Conservation (phyloP, 1,140 invertebrate species). For the Tetramorium simillimum region DNA sequence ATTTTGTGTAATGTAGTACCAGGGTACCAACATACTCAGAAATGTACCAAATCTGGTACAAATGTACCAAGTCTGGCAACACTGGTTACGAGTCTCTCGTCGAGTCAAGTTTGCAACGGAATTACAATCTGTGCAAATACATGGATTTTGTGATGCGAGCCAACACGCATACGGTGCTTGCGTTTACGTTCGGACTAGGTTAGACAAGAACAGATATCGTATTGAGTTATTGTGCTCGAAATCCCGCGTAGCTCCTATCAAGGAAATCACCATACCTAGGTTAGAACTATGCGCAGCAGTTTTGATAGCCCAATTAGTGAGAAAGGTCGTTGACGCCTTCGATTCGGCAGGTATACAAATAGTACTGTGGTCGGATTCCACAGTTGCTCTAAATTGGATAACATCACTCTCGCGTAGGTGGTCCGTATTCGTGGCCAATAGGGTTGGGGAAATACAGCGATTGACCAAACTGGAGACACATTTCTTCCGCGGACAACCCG, state of each 20-base stretch:
- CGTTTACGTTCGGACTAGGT: not conserved
- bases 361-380: too few relatives aligned
- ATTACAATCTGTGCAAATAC: not conserved
- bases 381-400: too few relatives aligned
- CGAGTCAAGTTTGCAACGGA: not conserved
- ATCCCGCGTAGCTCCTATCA: not conserved
- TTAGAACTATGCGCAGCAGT: constrained; percentile 27
- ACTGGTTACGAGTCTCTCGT: not conserved
- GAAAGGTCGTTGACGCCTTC: not conserved
- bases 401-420: not conserved
- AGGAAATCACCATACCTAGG: not conserved
- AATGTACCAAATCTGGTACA: too few relatives aligned
- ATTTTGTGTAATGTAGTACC: too few relatives aligned
- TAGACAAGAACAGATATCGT: not conserved
- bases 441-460: constrained; percentile 5
- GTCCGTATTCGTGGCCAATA: constrained; percentile 10
- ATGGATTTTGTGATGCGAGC: not conserved
- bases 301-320: not conserved
- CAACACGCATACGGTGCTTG: not conserved
- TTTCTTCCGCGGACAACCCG: not conserved
- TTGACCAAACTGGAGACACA: not conserved
- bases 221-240: not conserved
- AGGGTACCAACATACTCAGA: too few relatives aligned
- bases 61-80: too few relatives aligned
- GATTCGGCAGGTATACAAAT: not conserved